phyloP scores from a whole-genome alignment of 2,113 vertebrate genomes.

The Salvelinus fontinalis region DNA sequence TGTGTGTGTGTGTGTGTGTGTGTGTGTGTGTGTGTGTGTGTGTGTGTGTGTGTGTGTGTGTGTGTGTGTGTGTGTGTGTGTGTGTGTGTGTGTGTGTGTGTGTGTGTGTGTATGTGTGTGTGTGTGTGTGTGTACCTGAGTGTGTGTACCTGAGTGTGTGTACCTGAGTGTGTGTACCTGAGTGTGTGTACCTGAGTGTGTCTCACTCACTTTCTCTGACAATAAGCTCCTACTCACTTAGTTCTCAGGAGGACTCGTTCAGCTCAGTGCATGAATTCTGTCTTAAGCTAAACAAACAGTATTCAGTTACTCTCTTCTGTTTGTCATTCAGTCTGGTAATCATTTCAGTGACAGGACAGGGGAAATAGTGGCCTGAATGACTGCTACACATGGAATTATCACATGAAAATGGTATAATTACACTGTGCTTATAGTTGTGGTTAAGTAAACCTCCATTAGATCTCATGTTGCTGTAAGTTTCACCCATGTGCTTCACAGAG shows the following conservation, averaged over 20 bases:
- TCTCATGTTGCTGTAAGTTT: slow-evolving; percentile 41
- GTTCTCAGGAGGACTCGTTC: slow-evolving; percentile 44
- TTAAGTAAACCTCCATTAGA: slow-evolving; percentile 55
- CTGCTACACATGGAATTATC: slow-evolving; percentile 58
- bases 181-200: neutral
- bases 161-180: neutral
- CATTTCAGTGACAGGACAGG: slow-evolving; percentile 47
- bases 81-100: neutral
- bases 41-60: neutral
- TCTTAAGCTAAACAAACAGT: slow-evolving; percentile 60
- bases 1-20: neutral
- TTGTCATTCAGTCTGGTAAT: slow-evolving; percentile 58
- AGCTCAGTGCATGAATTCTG: slow-evolving; percentile 30
- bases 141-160: neutral
- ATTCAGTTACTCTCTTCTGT: slow-evolving; percentile 50
- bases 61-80: neutral
- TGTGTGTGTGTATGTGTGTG: neutral
- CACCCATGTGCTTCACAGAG: slow-evolving; percentile 43
- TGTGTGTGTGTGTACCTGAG: neutral
- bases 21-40: slow-evolving; percentile 1
- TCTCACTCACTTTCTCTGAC: slow-evolving; percentile 35
- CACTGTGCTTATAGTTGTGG: slow-evolving; percentile 40
- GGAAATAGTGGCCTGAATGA: slow-evolving; percentile 44
- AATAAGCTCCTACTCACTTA: slow-evolving; percentile 45
- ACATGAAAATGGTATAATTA: slow-evolving; percentile 63